Evolutionary conservation across 2,113 vertebrate genomes (phyloP), one percentile per base, ranked within the genome.

Genomic region (Heterotilapia buettikoferi): DNA sequence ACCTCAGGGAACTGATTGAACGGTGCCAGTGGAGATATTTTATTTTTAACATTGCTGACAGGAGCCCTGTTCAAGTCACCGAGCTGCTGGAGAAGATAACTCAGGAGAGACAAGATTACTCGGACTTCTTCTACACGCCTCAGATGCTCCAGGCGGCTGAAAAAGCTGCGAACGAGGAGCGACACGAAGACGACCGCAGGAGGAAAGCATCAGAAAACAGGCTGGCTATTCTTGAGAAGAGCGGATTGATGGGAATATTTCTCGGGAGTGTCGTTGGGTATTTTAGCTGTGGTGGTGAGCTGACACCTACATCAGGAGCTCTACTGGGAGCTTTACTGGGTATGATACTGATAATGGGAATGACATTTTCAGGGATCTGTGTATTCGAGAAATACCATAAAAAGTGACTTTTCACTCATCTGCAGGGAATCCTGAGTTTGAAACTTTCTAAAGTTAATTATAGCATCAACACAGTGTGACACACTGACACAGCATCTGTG

Each of bases 51-150:
- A 73, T 73, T 43, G 66, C 19, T 5, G 21, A 73, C 21, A 26
- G n/a, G 12, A 73, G 21, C 9, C 0, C 38, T 10, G 40, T 16
- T 73, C 68, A 73, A 45, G 68, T 73, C 14, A 9, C 21, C 2
- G 2, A 73, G 40, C 40, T 73, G 68, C 68, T 73, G 68, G 21
- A 73, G 40, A 73, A 26, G 68, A 73, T 73, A 73, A 73, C 68
- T 0, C 68, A 47, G 68, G 14, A 26, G 40, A 73, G 68, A 3
- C n/a, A 1, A 11, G 68, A 73, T 26, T 3, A 45, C 38, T 71
- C n/a, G 0, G 40, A 43, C 13, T 71, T 43, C n/a, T 71, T 73
- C 68, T 73, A 47, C 40, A 45, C 68, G 14, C 68, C 68, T 73
- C 38, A 73, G 68, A 73, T 73, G 68, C 68, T 73, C 2, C 68